Conservation (phyloP, 2,797 vertebrate genomes). For the Pseudochromis fuscus region DNA sequence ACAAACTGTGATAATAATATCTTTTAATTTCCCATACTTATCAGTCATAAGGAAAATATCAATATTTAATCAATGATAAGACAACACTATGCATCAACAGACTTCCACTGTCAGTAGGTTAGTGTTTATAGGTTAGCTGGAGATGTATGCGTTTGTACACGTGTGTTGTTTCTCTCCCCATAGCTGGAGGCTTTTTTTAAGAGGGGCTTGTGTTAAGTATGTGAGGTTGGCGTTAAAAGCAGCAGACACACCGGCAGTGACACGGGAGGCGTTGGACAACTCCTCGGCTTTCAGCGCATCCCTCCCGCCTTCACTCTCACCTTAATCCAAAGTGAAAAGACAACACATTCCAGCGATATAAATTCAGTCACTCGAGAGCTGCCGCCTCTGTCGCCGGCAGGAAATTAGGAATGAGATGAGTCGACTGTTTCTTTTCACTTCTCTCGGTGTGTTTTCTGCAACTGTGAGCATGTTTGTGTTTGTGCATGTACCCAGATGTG, state of each 20-base stretch:
- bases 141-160: background rate
- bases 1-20: too few relatives aligned
- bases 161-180: background rate
- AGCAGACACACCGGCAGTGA: conserved; percentile 48
- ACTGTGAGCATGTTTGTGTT: background rate
- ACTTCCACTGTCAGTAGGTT: background rate
- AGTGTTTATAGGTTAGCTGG: conserved; percentile 9
- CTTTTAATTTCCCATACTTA: too few relatives aligned
- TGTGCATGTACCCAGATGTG: conserved; percentile 6
- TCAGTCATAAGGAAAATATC: too few relatives aligned
- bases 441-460: conserved; percentile 13
- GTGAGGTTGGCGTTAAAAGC: conserved; percentile 51
- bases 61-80: too few relatives aligned
- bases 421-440: conserved; percentile 61
- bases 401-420: conserved; percentile 67
- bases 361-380: conserved; percentile 52
- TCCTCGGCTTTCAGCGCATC: conserved; percentile 38
- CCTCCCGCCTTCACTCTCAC: conserved; percentile 40
- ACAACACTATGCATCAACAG: too few relatives aligned
- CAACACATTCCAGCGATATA: conserved; percentile 50
- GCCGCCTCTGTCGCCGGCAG: conserved; percentile 50
- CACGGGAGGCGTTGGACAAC: conserved; percentile 50
- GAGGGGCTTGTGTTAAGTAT: conserved; percentile 16
- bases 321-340: conserved; percentile 68
- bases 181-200: conserved; percentile 24